A percentile compares a stretch with the other conserved stretches of the same genome.
These are phyloP conservation scores for Syrmaticus mikado DNA, from an alignment of 2,113 vertebrate genomes.

Conservation along the genomic window DNA sequence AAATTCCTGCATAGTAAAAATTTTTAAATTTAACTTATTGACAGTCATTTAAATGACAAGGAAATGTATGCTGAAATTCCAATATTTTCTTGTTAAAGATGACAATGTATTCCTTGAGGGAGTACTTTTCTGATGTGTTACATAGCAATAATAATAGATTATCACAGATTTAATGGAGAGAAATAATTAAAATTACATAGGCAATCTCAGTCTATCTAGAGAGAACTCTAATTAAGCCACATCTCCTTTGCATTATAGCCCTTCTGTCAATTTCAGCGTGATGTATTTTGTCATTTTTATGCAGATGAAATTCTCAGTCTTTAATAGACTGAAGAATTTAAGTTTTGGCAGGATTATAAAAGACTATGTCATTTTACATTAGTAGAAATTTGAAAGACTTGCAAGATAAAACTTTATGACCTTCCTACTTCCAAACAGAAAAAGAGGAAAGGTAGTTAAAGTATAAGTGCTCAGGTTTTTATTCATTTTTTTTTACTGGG, in stretches of 20 bases:
- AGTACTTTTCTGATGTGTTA: conserved; percentile 23
- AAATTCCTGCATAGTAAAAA: not conserved
- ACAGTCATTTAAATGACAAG: not conserved
- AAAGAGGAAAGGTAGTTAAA: not conserved
- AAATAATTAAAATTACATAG: conserved; percentile 67
- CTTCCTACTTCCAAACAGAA: not conserved
- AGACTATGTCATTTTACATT: conserved; percentile 65
- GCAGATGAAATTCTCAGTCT: conserved; percentile 46
- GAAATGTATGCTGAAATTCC: not conserved
- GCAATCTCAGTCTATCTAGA: conserved; percentile 30
- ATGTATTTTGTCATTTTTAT: conserved; percentile 73
- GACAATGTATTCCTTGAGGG: not conserved
- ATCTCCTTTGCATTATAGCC: conserved; percentile 53
- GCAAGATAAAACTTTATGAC: not conserved
- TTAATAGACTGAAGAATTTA: conserved; percentile 69
- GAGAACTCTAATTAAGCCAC: conserved; percentile 37
- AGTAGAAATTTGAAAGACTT: conserved; percentile 43
- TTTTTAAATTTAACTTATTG: not conserved
- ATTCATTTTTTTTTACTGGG: not conserved
- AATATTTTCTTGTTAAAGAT: conserved; percentile 40
- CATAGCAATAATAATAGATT: conserved; percentile 31
- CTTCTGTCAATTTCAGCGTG: conserved; percentile 53
- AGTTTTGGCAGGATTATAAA: conserved; percentile 66
- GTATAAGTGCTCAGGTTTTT: not conserved
- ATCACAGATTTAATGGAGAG: conserved; percentile 47